Percentiles rank a stretch among this genome's conserved stretches.
Evolutionary conservation across 2,888 invertebrate genomes (phyloP).

Genomic region (Macrophya annulata): DNA sequence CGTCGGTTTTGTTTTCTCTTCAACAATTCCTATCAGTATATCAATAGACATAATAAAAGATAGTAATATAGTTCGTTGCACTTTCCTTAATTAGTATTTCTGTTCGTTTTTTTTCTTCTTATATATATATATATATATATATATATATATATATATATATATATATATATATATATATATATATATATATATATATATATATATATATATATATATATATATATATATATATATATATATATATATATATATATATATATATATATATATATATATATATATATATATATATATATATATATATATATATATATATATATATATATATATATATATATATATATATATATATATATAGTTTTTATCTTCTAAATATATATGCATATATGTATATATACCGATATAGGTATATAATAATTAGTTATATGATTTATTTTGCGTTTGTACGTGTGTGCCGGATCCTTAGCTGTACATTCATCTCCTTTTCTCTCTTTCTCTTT

Average conservation of each 20-base stretch:
- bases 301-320: too few species aligned
- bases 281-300: too few species aligned
- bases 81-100: constrained; percentile 65
- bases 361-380: background rate
- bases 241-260: too few species aligned
- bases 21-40: background rate
- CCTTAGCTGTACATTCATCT: constrained; percentile 1
- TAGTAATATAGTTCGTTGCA: constrained; percentile 58
- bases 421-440: constrained; percentile 22
- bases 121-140: too few species aligned
- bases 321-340: constrained; percentile 7
- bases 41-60: constrained; percentile 58
- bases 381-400: background rate
- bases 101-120: constrained; percentile 52
- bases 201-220: too few species aligned
- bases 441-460: constrained; percentile 25
- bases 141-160: too few species aligned
- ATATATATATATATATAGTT: too few species aligned
- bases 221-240: too few species aligned
- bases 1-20: background rate
- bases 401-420: constrained; percentile 24
- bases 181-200: too few species aligned
- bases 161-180: too few species aligned
- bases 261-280: too few species aligned
- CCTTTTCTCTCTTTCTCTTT: background rate